phyloP scores from a whole-genome alignment of 1,140 invertebrate species.

The Solenopsis fugax region DNA sequence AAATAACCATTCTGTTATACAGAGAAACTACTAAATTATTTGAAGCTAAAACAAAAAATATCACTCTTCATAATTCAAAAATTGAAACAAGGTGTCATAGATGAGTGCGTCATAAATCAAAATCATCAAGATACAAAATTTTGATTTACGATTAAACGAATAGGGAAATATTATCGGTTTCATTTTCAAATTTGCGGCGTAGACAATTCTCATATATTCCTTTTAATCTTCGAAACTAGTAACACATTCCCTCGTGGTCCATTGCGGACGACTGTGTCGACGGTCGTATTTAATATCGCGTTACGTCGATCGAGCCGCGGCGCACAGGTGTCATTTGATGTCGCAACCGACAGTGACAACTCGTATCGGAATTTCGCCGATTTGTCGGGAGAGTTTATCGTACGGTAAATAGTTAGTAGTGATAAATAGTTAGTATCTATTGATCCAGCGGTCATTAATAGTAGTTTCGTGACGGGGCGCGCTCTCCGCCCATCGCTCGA shows the following conservation, averaged over 20 bases:
- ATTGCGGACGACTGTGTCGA: neutral
- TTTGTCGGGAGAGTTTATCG: slow-evolving; percentile 38
- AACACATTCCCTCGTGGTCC: too few relatives aligned
- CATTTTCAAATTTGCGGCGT: neutral
- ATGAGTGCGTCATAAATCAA: too few relatives aligned
- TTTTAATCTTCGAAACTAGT: neutral
- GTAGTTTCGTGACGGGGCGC: slow-evolving; percentile 34
- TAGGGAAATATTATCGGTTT: neutral
- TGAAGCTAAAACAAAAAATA: too few relatives aligned
- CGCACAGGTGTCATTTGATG: slow-evolving; percentile 23
- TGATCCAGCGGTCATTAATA: slow-evolving; percentile 56
- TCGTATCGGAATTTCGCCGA: slow-evolving; percentile 50
- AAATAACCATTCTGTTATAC: too few relatives aligned
- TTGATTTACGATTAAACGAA: too few relatives aligned
- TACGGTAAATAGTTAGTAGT: slow-evolving; percentile 46
- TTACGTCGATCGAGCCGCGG: slow-evolving; percentile 5
- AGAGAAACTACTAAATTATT: too few relatives aligned
- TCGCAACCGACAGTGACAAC: slow-evolving; percentile 37
- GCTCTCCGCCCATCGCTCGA: neutral
- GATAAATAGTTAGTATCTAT: slow-evolving; percentile 42
- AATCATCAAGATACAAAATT: too few relatives aligned
- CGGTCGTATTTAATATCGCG: slow-evolving; percentile 19
- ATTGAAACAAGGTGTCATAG: neutral
- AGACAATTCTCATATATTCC: neutral
- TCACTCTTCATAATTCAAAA: neutral